Evolutionary conservation across 2,113 vertebrate species (phyloP), one percentile per base, ranked within the genome.

Genomic region (Xiphophorus couchianus): DNA sequence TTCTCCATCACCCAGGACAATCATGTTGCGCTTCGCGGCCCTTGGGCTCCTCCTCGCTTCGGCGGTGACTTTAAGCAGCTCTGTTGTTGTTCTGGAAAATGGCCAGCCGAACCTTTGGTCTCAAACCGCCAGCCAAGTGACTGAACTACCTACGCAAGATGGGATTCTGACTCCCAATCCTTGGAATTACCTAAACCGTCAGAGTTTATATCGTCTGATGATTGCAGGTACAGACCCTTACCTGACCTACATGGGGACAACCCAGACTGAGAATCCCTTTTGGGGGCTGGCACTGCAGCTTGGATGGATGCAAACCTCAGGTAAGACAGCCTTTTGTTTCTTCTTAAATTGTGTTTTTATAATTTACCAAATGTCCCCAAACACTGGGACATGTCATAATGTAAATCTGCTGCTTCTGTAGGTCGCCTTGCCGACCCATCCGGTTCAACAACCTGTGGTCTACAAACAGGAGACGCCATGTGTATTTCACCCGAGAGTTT

Each of bases 271-370:
- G 27, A 96, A 93, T 82, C 74, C 95, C 5, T 27, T 98, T 1
- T 98, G 96, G 96, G 96, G 96, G 12, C 89, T 98, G 63, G 89
- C 96, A 0, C 1, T 97, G 81, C 96, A 97, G 83, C 86, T 96
- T 2, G 95, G 91, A n/a, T 99, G 97, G 97, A 96, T 97, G 78
- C 92, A 88, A 15, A 81, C 0, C 13, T 94, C 96, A 95, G 96
- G 96, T 97, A 93, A 10, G 6, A 22, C 28, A 1, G 54, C 7
- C 39, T 9, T 37, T 29, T 2, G 8, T 11, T 58, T 27, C 42
- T 31, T 54, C 25, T 54, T 28, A 13, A 4, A 15, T 60, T 54
- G 31, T n/a, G 25, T 33, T 30, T 31, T 63, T 19, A 6, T 35
- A 9, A 65, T 65, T 58, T 58, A 10, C 7, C 2, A 58, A 58